phyloP scores from a whole-genome alignment of 2,888 invertebrate genomes.

The Apodemia zela region DNA sequence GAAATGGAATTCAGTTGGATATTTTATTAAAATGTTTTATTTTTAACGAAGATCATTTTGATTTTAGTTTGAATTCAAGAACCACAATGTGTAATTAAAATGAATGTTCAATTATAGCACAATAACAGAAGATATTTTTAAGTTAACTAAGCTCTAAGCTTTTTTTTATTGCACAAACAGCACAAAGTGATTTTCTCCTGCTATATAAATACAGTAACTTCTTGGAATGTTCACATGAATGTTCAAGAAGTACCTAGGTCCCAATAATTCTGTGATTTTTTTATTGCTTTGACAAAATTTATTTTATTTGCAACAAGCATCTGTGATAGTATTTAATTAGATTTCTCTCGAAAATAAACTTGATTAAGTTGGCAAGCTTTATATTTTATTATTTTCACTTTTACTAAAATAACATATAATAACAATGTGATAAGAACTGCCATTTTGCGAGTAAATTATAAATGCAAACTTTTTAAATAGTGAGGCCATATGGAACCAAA shows the following conservation, averaged over 20 bases:
- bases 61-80: background rate
- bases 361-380: slow-evolving; percentile 25
- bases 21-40: slow-evolving; percentile 9
- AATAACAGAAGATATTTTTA: slow-evolving; percentile 12
- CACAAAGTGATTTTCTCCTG: background rate
- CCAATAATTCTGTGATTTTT: slow-evolving; percentile 16
- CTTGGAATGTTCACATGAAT: background rate
- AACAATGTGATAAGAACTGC: slow-evolving; percentile 68
- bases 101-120: slow-evolving; percentile 1
- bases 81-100: background rate
- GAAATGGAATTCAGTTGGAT: background rate
- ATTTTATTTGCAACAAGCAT: slow-evolving; percentile 61
- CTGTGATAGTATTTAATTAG: slow-evolving; percentile 65
- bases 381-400: slow-evolving; percentile 26
- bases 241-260: background rate
- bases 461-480: slow-evolving; percentile 4
- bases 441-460: slow-evolving; percentile 44
- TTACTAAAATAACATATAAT: slow-evolving; percentile 34
- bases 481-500: slow-evolving; percentile 9
- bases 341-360: slow-evolving; percentile 11
- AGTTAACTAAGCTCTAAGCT: slow-evolving; percentile 6
- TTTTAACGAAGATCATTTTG: slow-evolving; percentile 2
- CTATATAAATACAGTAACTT: background rate
- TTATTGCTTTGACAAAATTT: slow-evolving; percentile 24
- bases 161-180: slow-evolving; percentile 14